Evolutionary conservation across 2,888 invertebrate genomes (phyloP), one percentile per base, ranked within the genome.

Genomic region (Dascillus cervinus): DNA sequence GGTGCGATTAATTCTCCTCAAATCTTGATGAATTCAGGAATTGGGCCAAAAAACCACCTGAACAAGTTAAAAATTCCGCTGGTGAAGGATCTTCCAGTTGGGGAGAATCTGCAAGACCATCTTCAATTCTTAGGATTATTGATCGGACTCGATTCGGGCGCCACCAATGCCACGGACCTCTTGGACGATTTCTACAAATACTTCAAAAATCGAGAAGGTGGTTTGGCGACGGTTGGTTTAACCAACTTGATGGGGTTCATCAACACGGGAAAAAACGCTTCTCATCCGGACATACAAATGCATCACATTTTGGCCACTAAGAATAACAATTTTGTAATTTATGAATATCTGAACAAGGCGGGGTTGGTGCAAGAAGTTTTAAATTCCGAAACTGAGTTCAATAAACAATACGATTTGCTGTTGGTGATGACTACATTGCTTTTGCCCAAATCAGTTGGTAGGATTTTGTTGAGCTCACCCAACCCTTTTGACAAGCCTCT

Each of bases 1-100:
- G 90, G 90, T 0, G 73, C 87, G 2, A 79, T 91, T 43, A 84
- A 84, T 48, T 81, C 86, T 1, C 86, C 90, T 0, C 89, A 90
- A 58, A 58, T 91, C 2, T 70, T 91, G 3, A 82, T 89, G 82
- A 60, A 90, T 4, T 87, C 87, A 3, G 88, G 88, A 0, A 54
- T 77, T 8, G 76, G 76, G 2, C 75, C 75, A 0, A 62, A 51
- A 35, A 55, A 72, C 23, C 69, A 80, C 47, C 58, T 80, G 2
- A 52, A 60, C 10, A 62, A 68, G 2, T 56, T 73, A 1, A 67
- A 68, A 1, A 66, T 78, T 39, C 71, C 73, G 0, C 58, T 77
- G 0, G 49, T 78, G 4, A 64, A 71, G 37, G 69, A 75, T 40
- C 60, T 79, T n/a, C 77, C 76, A 0, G 77, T 81, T 1, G 81